Conservation (phyloP, 2,797 vertebrate species). For the Glossophaga mutica region DNA sequence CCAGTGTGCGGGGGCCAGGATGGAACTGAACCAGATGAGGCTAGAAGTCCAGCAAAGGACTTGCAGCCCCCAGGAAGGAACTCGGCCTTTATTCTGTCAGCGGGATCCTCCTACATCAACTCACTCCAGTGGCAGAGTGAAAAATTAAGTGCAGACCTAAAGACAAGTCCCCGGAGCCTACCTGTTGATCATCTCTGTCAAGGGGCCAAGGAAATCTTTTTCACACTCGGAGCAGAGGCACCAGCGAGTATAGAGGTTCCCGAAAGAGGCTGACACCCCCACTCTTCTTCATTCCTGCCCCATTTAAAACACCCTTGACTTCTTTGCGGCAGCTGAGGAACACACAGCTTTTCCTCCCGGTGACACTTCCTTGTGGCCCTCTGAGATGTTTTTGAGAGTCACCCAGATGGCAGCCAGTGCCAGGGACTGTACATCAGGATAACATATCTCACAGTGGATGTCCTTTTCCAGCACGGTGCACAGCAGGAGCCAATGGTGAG, state of each 20-base stretch:
- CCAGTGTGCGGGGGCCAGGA: neutral
- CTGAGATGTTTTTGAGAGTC: neutral
- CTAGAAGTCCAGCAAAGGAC: neutral
- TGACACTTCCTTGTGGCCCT: neutral
- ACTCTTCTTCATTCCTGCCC: neutral
- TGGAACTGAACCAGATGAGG: neutral
- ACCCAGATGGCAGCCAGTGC: neutral
- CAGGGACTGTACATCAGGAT: neutral
- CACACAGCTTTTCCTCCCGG: rapidly evolving
- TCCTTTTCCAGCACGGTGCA: neutral
- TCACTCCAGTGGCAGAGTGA: neutral
- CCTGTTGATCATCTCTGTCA: neutral
- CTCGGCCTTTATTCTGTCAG: neutral
- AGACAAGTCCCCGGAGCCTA: neutral
- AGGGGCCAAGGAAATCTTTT: neutral
- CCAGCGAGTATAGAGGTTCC: neutral
- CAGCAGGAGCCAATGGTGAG: constrained; percentile 19
- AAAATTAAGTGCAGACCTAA: neutral
- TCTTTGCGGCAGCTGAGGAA: neutral
- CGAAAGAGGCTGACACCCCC: neutral
- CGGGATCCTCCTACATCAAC: neutral
- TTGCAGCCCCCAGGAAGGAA: neutral
- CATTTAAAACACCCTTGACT: neutral
- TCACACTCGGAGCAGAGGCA: rapidly evolving
- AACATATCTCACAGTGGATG: neutral